Percentiles rank a stretch among this genome's conserved stretches.
Conservation (phyloP, 2,113 vertebrate genomes). For the Rynchops niger region DNA sequence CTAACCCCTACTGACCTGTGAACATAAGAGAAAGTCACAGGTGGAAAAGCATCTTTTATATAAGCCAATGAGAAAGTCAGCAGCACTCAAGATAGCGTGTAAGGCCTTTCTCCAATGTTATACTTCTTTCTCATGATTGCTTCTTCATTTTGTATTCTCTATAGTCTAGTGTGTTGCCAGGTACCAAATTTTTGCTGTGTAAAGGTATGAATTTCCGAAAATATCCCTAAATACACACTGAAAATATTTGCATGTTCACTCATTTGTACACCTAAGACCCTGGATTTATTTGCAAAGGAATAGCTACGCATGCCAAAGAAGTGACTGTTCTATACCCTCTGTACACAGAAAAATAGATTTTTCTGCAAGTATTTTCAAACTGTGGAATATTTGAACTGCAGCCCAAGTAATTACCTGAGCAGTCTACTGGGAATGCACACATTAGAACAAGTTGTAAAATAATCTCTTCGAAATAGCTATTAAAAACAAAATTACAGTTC, state of each 20-base stretch:
- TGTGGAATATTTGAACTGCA: constrained; percentile 36
- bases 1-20: neutral
- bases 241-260: neutral
- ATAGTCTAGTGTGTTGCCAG: neutral
- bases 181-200: neutral
- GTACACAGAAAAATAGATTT: constrained; percentile 32
- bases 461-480: constrained; percentile 58
- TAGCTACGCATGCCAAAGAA: neutral
- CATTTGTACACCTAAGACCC: neutral
- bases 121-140: neutral
- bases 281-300: neutral
- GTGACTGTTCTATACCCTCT: neutral
- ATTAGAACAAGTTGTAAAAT: constrained; percentile 62
- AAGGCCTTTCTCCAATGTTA: neutral
- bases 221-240: neutral
- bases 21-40: neutral
- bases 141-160: neutral
- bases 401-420: constrained; percentile 56
- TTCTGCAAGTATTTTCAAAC: constrained; percentile 38
- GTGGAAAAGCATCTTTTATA: neutral
- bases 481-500: constrained; percentile 56
- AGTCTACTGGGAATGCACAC: constrained; percentile 41
- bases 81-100: neutral
- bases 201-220: neutral
- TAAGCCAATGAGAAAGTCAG: neutral